Percentiles rank a stretch among this genome's conserved stretches.
Conservation (phyloP, 1,140 invertebrate species). For the Pantala flavescens region DNA sequence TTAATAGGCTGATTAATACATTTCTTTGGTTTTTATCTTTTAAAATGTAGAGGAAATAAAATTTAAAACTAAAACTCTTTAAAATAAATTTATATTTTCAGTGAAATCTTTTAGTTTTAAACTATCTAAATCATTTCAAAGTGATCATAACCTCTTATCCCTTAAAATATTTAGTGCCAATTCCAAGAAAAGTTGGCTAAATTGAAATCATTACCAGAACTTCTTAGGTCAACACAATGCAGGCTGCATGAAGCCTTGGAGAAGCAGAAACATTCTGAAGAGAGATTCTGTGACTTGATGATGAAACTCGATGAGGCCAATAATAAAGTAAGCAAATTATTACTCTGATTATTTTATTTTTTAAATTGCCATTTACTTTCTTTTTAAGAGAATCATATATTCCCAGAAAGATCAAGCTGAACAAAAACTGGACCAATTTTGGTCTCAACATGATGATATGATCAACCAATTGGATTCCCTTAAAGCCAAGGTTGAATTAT, state of each 20-base stretch:
- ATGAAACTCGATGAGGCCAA: not conserved
- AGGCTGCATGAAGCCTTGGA: constrained; percentile 49
- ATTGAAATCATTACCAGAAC: constrained; percentile 56
- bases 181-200: constrained; percentile 68
- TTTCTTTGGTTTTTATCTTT: too few relatives aligned
- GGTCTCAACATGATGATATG: not conserved
- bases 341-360: not conserved
- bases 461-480: not conserved
- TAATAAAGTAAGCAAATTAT: not conserved
- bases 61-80: too few relatives aligned
- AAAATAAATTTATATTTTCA: too few relatives aligned
- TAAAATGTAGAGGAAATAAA: too few relatives aligned
- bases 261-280: not conserved
- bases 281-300: not conserved
- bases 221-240: constrained; percentile 58
- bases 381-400: not conserved
- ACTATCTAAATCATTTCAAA: too few relatives aligned
- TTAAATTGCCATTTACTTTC: not conserved
- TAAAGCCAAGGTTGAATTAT: not conserved
- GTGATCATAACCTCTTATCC: too few relatives aligned
- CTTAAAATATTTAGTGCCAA: constrained; percentile 29
- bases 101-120: too few relatives aligned
- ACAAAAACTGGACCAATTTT: not conserved
- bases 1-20: too few relatives aligned
- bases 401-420: not conserved